Evolutionary conservation across 2,113 vertebrate species (phyloP).

Genomic region (Misgurnus anguillicaudatus): DNA sequence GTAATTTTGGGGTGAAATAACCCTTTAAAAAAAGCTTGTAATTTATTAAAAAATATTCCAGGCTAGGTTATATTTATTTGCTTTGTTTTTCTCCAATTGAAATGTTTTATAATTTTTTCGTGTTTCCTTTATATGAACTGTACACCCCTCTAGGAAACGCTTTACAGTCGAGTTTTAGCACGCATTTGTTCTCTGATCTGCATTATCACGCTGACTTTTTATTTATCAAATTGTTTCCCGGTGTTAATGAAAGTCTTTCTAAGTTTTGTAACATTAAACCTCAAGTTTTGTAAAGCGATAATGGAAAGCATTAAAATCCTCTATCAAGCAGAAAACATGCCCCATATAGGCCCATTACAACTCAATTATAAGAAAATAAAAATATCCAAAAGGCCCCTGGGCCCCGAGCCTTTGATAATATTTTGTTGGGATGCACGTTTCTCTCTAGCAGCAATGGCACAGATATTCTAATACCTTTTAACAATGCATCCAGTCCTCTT

Average conservation of each 20-base stretch:
- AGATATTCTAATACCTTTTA: conserved; percentile 56
- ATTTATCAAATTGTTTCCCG: conserved; percentile 16
- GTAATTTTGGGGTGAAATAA: too few species aligned
- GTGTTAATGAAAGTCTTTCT: conserved; percentile 30
- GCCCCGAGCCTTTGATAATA: conserved; percentile 60
- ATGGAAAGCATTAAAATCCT: conserved; percentile 42
- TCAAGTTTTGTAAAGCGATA: conserved; percentile 20
- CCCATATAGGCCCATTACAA: conserved; percentile 48
- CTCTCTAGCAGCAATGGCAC: conserved; percentile 50
- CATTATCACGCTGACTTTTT: conserved; percentile 25
- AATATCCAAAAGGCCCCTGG: conserved; percentile 58
- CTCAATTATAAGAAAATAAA: conserved; percentile 62
- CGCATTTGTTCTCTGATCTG: conserved; percentile 25
- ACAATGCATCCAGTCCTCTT: conserved; percentile 54
- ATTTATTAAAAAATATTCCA: not conserved
- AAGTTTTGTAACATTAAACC: conserved; percentile 3
- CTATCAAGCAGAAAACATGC: conserved; percentile 37
- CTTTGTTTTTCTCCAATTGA: not conserved
- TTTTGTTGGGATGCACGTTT: conserved; percentile 52
- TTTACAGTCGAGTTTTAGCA: not conserved
- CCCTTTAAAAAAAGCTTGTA: too few species aligned
- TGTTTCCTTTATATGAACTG: too few species aligned
- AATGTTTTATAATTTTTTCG: not conserved
- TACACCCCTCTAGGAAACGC: not conserved
- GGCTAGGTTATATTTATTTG: not conserved